These are phyloP conservation scores for Remorina albescens DNA, from an alignment of 2,797 vertebrate genomes.

Conservation along the genomic window DNA sequence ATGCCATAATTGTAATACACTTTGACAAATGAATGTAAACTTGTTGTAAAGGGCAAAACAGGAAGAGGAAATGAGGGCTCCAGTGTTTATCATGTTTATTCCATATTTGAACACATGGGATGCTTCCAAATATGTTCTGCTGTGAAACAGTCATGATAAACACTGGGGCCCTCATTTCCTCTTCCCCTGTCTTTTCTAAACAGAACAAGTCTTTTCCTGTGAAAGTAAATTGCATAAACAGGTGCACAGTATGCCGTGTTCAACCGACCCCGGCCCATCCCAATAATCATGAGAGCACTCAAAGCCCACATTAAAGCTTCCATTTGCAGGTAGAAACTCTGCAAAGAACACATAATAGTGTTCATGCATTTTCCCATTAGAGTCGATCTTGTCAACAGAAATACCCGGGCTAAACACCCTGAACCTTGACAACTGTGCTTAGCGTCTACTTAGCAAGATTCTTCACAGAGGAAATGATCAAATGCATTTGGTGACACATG, in stretches of 20 bases:
- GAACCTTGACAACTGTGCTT: conserved; percentile 28
- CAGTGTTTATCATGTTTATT: no score
- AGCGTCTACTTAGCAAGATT: conserved; percentile 15
- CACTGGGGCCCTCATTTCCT: conserved; percentile 7
- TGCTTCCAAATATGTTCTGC: not conserved
- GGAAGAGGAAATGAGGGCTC: no score
- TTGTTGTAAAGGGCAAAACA: no score
- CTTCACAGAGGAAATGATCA: conserved; percentile 19
- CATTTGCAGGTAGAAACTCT: conserved; percentile 46
- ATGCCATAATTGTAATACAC: no score
- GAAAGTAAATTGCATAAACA: conserved; percentile 60
- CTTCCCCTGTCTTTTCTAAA: conserved; percentile 5
- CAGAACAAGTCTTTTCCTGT: conserved; percentile 25
- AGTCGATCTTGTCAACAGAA: conserved; percentile 43
- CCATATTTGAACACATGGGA: not conserved
- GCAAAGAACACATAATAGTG: conserved; percentile 62
- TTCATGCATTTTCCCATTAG: conserved; percentile 60
- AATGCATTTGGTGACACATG: conserved; percentile 36
- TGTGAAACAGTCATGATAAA: not conserved
- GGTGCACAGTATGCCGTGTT: conserved; percentile 60
- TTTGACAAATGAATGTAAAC: no score
- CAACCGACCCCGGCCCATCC: conserved; percentile 49
- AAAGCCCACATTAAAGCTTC: conserved; percentile 62
- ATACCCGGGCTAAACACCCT: conserved; percentile 33
- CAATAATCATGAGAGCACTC: conserved; percentile 67